These are phyloP conservation scores for Oryctes rhinoceros DNA, from an alignment of 1,140 invertebrate genomes.

Conservation along the genomic window DNA sequence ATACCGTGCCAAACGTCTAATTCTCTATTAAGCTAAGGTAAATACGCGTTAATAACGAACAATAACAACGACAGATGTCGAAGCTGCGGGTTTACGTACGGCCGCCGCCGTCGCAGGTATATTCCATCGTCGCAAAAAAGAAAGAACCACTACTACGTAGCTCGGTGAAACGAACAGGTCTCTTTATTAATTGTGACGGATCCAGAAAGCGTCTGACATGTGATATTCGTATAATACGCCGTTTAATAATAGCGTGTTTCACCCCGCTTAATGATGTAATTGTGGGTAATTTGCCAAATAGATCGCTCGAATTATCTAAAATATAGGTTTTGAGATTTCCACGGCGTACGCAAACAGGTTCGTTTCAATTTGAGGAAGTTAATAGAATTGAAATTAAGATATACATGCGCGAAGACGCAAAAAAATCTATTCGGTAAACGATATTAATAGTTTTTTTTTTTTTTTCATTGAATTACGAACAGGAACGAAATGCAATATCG, in stretches of 20 bases:
- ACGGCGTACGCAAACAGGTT: neutral
- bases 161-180: neutral
- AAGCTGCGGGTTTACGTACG: neutral
- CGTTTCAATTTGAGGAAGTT: neutral
- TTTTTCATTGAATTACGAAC: too few species aligned
- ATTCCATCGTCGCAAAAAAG: neutral
- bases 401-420: neutral
- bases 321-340: slow-evolving; percentile 4
- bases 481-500: too few species aligned
- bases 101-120: too few species aligned
- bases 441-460: neutral
- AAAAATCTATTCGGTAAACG: neutral
- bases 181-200: neutral
- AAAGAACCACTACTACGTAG: neutral
- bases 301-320: slow-evolving; percentile 18
- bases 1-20: neutral
- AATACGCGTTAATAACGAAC: neutral
- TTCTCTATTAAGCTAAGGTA: neutral
- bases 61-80: neutral
- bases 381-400: neutral
- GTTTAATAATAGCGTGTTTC: neutral
- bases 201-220: neutral
- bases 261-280: neutral
- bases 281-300: slow-evolving; percentile 5
- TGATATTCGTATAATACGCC: slow-evolving; percentile 3